Percentiles rank a stretch among this genome's conserved stretches.
These are phyloP conservation scores for Pteria penguin DNA, from an alignment of 2,888 invertebrate genomes.

Conservation along the genomic window DNA sequence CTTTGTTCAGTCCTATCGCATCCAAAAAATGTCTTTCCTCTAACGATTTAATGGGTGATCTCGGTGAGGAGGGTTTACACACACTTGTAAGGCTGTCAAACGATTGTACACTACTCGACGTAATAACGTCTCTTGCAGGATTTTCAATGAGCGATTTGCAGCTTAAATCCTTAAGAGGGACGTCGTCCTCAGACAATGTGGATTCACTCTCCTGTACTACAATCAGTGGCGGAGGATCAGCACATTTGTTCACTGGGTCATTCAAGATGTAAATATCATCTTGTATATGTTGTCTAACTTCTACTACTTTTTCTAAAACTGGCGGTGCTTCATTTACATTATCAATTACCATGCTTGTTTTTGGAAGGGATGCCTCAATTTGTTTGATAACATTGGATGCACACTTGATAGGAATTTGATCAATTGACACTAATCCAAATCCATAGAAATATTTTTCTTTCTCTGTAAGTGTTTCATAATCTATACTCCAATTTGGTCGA, in stretches of 20 bases:
- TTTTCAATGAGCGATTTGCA: neutral
- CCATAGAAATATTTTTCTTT: constrained; percentile 57
- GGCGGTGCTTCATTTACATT: neutral
- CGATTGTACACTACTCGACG: too few species aligned
- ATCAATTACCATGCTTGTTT: neutral
- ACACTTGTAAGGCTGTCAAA: too few species aligned
- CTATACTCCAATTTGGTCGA: neutral
- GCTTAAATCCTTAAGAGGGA: neutral
- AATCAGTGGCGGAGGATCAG: constrained; percentile 22
- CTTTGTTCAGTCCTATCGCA: constrained; percentile 27
- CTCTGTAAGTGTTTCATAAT: constrained; percentile 50
- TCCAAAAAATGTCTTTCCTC: constrained; percentile 56
- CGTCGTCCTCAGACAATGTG: neutral
- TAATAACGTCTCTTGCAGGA: too few species aligned
- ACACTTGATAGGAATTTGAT: neutral
- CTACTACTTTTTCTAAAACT: constrained; percentile 16
- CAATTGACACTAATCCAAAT: constrained; percentile 46
- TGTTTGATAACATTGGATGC: neutral
- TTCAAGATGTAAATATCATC: constrained; percentile 23
- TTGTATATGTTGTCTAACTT: neutral
- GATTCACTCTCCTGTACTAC: neutral
- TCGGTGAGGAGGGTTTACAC: neutral
- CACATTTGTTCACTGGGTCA: neutral
- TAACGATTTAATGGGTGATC: constrained; percentile 20
- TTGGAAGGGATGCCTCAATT: too few species aligned